Evolutionary conservation across 2,888 invertebrate species (phyloP).

Genomic region (Cheilosia vernalis): DNA sequence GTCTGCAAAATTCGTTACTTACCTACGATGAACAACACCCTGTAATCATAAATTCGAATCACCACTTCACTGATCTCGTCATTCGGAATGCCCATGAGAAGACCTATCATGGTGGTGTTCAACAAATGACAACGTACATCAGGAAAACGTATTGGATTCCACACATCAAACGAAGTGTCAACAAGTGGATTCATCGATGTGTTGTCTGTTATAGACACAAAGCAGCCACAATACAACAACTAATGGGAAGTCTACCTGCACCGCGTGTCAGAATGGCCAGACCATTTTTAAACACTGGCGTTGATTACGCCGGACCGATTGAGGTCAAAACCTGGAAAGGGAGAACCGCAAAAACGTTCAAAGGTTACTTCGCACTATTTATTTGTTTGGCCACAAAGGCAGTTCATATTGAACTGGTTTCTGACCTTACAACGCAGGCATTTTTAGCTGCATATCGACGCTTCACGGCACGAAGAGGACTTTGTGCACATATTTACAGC

Average conservation of each 20-base stretch:
- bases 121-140: not conserved
- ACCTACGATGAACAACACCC: constrained; percentile 1
- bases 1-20: not conserved
- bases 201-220: constrained; percentile 1
- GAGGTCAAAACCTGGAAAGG: not conserved
- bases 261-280: not conserved
- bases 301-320: not conserved
- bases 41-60: not conserved
- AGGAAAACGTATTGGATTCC: not conserved
- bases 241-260: not conserved
- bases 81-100: not conserved
- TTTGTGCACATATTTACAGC: too few relatives aligned
- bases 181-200: not conserved
- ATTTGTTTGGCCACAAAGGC: too few relatives aligned
- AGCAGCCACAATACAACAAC: not conserved
- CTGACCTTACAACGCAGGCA: too few relatives aligned
- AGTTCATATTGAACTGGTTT: too few relatives aligned
- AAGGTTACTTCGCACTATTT: not conserved
- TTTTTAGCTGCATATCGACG: too few relatives aligned
- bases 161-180: not conserved
- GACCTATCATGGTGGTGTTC: not conserved
- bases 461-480: too few relatives aligned
- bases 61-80: not conserved
- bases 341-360: not conserved
- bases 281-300: not conserved